These are phyloP conservation scores for Elgaria multicarinata DNA, from an alignment of 2,113 vertebrate species.

Conservation along the genomic window DNA sequence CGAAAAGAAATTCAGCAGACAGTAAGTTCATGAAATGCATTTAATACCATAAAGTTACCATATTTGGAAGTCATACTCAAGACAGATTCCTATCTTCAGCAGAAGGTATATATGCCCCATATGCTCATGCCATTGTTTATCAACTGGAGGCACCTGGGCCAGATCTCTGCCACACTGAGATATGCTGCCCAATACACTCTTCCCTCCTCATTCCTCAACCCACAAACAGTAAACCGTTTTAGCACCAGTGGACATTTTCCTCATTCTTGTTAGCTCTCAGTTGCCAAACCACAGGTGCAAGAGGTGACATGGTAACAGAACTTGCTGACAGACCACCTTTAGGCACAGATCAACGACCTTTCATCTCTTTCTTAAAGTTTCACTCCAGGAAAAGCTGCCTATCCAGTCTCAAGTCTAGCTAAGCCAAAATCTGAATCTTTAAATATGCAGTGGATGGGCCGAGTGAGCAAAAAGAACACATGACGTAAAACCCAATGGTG, in stretches of 20 bases:
- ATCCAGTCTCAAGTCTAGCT: background rate
- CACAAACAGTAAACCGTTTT: too few relatives aligned
- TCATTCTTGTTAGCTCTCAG: background rate
- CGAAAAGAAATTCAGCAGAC: background rate
- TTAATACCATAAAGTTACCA: background rate
- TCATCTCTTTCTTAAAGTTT: background rate
- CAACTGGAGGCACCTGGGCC: background rate
- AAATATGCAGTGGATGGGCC: background rate
- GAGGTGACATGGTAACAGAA: background rate
- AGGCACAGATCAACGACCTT: background rate
- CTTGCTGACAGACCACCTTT: background rate
- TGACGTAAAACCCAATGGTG: background rate
- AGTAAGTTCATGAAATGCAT: background rate
- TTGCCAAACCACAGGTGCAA: background rate
- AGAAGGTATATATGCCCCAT: background rate
- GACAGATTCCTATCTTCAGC: background rate
- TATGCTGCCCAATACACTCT: background rate
- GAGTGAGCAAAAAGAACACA: background rate
- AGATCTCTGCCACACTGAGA: background rate
- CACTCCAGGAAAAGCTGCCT: background rate
- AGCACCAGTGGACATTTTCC: background rate
- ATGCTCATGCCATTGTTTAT: background rate
- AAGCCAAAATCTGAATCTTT: background rate
- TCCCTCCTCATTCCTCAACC: background rate
- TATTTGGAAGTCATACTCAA: background rate